Conservation (phyloP, 2,797 vertebrate species). For the Etheostoma perlongum region DNA sequence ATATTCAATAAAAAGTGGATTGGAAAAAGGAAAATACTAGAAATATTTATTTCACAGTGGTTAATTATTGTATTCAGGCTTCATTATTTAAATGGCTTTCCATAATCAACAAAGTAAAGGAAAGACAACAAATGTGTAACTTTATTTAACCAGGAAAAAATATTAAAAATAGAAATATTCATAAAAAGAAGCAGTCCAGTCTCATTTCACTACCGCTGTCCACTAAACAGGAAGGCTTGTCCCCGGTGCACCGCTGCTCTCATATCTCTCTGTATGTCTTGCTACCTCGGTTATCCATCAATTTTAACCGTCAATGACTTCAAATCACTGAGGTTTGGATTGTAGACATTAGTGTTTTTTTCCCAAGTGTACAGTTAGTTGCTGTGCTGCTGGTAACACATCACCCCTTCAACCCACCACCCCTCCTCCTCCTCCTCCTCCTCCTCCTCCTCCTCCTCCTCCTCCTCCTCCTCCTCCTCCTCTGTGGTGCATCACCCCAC, state of each 20-base stretch:
- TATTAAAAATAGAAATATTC: neutral
- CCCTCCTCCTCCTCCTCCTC: conserved; percentile 12
- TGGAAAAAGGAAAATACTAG: neutral
- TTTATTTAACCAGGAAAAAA: neutral
- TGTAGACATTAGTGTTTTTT: conserved; percentile 66
- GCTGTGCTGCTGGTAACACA: conserved; percentile 70
- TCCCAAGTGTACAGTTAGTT: conserved; percentile 75
- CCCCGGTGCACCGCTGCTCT: conserved; percentile 36
- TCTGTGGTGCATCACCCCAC: conserved; percentile 66
- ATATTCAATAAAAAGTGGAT: neutral
- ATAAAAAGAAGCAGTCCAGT: conserved; percentile 4
- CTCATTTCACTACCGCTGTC: conserved; percentile 17
- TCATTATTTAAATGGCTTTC: neutral
- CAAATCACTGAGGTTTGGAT: conserved; percentile 65
- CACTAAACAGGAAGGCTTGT: conserved; percentile 35
- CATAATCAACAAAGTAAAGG: neutral
- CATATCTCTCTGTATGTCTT: conserved; percentile 33
- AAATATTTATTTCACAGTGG: neutral
- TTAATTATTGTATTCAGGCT: neutral
- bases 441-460: conserved; percentile 11
- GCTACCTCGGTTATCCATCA: conserved; percentile 56
- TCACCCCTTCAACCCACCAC: conserved; percentile 56
- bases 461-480: conserved; percentile 16
- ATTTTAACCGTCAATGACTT: conserved; percentile 72
- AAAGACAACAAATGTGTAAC: neutral